These are phyloP conservation scores for Cotesia congregata DNA, from an alignment of 2,888 invertebrate species.

Conservation along the genomic window DNA sequence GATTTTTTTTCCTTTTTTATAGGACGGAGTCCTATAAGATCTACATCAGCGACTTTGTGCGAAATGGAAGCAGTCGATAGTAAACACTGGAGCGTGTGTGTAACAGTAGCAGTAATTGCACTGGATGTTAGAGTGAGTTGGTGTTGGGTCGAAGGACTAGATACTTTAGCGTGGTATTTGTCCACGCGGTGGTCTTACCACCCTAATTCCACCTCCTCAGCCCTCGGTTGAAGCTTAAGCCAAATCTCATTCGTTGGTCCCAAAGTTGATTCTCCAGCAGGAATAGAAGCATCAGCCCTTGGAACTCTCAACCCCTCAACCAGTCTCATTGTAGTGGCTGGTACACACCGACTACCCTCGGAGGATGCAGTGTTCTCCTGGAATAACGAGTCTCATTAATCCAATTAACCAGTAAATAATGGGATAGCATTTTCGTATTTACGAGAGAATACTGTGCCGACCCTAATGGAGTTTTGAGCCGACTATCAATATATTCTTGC, in stretches of 20 bases:
- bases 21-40: constrained; percentile 8
- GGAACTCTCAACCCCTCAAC: constrained; percentile 4
- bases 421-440: constrained; percentile 70
- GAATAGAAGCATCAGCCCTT: background rate
- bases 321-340: constrained; percentile 6
- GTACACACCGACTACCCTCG: constrained; percentile 24
- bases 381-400: constrained; percentile 71
- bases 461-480: constrained; percentile 71
- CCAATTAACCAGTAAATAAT: constrained; percentile 71
- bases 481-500: constrained; percentile 70
- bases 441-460: constrained; percentile 67
- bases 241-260: constrained; percentile 1
- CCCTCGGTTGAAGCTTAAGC: background rate
- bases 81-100: constrained; percentile 10
- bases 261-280: background rate
- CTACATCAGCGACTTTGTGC: constrained; percentile 4
- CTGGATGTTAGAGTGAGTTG: constrained; percentile 17
- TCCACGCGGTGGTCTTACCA: constrained; percentile 52
- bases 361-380: constrained; percentile 53
- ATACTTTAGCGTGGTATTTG: constrained; percentile 50
- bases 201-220: constrained; percentile 39
- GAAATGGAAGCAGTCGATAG: background rate
- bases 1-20: background rate
- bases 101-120: constrained; percentile 14
- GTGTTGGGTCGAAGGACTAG: constrained; percentile 12